phyloP scores from a whole-genome alignment of 2,888 invertebrate genomes.

The Lasioglossum pauxillum region DNA sequence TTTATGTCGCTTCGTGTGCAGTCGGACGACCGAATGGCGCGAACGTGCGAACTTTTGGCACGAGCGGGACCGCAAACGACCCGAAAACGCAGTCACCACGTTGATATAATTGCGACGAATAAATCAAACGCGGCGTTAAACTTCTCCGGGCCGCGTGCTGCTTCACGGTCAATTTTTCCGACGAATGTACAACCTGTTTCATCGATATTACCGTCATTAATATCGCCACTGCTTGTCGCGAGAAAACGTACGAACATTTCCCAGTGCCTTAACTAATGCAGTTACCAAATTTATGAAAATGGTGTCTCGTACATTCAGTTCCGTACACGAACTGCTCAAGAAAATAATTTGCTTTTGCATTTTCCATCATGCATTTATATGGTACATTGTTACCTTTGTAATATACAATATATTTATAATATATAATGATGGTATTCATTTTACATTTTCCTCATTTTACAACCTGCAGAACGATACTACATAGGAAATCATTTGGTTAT shows the following conservation, averaged over 20 bases:
- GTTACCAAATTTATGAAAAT: background rate
- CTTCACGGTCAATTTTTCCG: slow-evolving; percentile 4
- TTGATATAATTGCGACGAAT: slow-evolving; percentile 30
- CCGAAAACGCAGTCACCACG: slow-evolving; percentile 8
- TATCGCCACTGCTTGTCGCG: background rate
- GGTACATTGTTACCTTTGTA: too few species aligned
- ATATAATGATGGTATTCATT: too few species aligned
- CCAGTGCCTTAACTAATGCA: background rate
- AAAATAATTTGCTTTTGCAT: too few species aligned
- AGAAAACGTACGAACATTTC: background rate
- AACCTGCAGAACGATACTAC: too few species aligned
- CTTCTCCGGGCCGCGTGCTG: background rate
- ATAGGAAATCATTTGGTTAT: too few species aligned
- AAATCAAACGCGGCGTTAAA: slow-evolving; percentile 33
- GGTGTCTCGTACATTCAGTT: background rate
- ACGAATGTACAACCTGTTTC: slow-evolving; percentile 14
- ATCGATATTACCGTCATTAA: background rate
- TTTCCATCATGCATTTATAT: too few species aligned
- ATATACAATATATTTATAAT: too few species aligned
- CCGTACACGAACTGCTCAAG: too few species aligned
- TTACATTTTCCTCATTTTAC: too few species aligned
- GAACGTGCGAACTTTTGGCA: slow-evolving; percentile 23
- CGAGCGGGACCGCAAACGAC: slow-evolving; percentile 11
- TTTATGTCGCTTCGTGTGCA: background rate
- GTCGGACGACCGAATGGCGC: background rate